These are phyloP conservation scores for Pristis pectinata DNA, from an alignment of 2,797 vertebrate genomes.

Conservation along the genomic window DNA sequence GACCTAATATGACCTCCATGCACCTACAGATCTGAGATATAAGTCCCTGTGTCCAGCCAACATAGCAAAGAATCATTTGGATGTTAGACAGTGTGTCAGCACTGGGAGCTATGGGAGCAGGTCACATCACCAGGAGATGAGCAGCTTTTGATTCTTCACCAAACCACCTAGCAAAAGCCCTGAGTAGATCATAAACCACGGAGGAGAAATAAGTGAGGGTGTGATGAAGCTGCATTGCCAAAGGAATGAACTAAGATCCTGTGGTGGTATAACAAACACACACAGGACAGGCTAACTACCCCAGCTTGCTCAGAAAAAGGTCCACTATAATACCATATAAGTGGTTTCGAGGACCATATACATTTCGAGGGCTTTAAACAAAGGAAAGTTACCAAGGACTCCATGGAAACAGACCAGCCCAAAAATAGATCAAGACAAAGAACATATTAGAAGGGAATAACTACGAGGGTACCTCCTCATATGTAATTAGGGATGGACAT, in stretches of 20 bases:
- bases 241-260: neutral
- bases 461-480: neutral
- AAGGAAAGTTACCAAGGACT: neutral
- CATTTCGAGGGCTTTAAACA: neutral
- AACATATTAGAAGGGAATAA: neutral
- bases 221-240: neutral
- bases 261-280: neutral
- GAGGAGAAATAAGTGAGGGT: neutral
- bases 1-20: neutral
- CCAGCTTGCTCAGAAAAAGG: neutral
- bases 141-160: neutral
- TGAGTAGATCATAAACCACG: neutral
- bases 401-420: neutral
- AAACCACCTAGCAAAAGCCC: neutral
- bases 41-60: neutral
- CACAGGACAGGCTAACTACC: neutral
- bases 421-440: neutral
- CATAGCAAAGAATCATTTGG: too few relatives aligned
- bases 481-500: neutral
- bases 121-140: neutral
- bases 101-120: neutral
- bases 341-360: too few relatives aligned
- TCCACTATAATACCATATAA: too few relatives aligned
- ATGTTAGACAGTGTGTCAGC: neutral
- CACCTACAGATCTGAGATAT: neutral